A percentile compares a stretch with the other conserved stretches of the same genome.
Evolutionary conservation across 2,888 invertebrate species (phyloP).

Genomic region (Drosophila sordidapex): DNA sequence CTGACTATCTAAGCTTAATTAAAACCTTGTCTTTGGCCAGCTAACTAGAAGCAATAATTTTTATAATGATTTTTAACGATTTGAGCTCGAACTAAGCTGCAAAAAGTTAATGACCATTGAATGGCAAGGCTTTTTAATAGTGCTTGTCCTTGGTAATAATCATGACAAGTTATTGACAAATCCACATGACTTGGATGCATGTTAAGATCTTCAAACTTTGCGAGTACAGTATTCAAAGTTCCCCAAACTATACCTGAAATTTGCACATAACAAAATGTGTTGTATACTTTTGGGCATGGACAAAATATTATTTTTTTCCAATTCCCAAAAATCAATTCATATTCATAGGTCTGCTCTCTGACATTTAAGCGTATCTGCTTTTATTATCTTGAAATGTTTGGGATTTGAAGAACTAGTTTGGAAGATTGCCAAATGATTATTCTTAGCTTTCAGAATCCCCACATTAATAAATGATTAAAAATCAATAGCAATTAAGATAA

Average conservation of each 20-base stretch:
- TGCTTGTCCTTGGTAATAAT: constrained; percentile 5
- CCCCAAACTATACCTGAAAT: neutral
- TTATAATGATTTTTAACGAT: neutral
- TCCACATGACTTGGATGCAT: neutral
- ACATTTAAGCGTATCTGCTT: neutral
- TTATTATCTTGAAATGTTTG: neutral
- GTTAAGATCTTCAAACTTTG: neutral
- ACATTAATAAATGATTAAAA: neutral
- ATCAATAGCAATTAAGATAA: constrained; percentile 5
- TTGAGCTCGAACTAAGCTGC: neutral
- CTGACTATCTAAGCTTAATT: neutral
- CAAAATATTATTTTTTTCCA: neutral
- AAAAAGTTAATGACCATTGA: constrained; percentile 5
- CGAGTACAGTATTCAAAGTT: neutral
- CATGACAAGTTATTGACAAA: constrained; percentile 12
- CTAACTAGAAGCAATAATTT: neutral
- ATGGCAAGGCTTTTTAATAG: constrained; percentile 2
- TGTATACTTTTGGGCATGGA: constrained; percentile 10
- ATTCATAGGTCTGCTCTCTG: neutral
- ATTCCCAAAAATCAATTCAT: neutral
- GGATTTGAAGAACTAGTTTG: neutral
- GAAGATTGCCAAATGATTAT: neutral
- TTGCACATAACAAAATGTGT: neutral
- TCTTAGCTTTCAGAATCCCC: neutral
- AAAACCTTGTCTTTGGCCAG: too few species aligned